Conservation (phyloP, 2,113 vertebrate species). For the Sylvia atricapilla region DNA sequence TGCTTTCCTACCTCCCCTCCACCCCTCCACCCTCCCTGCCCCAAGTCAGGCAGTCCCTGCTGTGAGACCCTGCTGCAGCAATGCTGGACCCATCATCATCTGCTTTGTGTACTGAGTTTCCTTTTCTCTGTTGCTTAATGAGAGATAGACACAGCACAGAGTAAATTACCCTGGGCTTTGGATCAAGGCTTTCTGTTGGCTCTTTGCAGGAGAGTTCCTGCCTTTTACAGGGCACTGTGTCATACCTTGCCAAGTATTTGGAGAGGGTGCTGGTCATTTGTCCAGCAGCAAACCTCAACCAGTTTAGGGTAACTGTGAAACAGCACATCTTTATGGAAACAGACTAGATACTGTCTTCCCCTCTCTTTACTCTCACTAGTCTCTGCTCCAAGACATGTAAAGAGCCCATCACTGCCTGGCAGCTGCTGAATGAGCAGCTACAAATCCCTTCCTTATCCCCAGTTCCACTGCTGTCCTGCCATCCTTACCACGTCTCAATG, state of each 20-base stretch:
- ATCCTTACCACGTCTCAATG: accelerated
- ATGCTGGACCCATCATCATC: neutral
- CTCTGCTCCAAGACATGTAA: neutral
- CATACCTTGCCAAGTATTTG: neutral
- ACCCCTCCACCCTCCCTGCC: neutral
- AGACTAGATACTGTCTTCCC: neutral
- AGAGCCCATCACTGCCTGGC: neutral
- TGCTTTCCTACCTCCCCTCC: neutral
- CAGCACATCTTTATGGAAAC: accelerated
- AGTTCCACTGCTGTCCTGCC: neutral
- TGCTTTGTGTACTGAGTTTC: neutral
- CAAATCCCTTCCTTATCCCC: neutral
- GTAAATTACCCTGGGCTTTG: neutral
- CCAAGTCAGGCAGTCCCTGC: neutral
- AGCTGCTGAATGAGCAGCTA: neutral
- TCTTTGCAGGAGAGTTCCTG: neutral
- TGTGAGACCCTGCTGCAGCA: conserved; percentile 7
- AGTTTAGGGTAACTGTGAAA: neutral
- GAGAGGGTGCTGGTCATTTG: neutral
- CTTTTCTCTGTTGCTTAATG: neutral
- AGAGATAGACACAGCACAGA: neutral
- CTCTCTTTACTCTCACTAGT: neutral
- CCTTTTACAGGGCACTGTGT: neutral
- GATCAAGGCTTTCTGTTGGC: neutral
- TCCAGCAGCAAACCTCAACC: neutral